A percentile compares a stretch with the other conserved stretches of the same genome.
Conservation (phyloP, 2,888 invertebrate genomes). For the Clusia tigrina region DNA sequence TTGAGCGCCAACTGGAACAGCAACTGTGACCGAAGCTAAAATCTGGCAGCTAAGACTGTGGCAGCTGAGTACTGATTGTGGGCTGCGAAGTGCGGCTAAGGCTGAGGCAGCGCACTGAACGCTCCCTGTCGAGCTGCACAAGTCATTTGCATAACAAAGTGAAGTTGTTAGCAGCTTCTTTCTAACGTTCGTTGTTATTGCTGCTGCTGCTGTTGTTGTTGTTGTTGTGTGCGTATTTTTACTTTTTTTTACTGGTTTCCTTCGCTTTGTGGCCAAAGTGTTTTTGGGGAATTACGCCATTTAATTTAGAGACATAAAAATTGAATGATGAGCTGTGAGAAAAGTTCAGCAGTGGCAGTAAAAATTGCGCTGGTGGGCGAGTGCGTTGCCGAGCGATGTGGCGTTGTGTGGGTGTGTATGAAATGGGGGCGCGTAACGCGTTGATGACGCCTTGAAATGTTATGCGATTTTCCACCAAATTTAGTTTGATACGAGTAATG, state of each 20-base stretch:
- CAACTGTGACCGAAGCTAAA: too few relatives aligned
- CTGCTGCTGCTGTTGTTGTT: constrained; percentile 1
- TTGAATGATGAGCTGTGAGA: constrained; percentile 51
- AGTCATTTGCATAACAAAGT: constrained; percentile 55
- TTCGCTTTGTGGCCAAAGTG: neutral
- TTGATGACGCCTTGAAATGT: too few relatives aligned
- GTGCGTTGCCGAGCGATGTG: too few relatives aligned
- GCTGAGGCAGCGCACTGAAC: neutral
- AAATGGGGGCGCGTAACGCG: neutral
- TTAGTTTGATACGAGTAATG: too few relatives aligned
- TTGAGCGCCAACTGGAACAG: neutral
- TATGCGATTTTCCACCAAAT: too few relatives aligned
- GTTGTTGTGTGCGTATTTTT: neutral
- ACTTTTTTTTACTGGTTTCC: neutral
- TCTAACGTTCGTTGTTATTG: neutral
- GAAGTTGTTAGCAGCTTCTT: constrained; percentile 35
- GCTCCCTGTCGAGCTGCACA: constrained; percentile 30
- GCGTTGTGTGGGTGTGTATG: neutral
- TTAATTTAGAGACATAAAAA: constrained; percentile 55
- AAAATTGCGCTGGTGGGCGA: neutral
- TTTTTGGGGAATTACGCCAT: constrained; percentile 47
- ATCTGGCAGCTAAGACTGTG: too few relatives aligned
- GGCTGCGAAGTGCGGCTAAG: too few relatives aligned
- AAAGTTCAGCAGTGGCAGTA: constrained; percentile 41
- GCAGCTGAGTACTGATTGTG: too few relatives aligned